These are phyloP conservation scores for Corella eumyota DNA, from an alignment of 23 tunicate genomes.

Conservation along the genomic window DNA sequence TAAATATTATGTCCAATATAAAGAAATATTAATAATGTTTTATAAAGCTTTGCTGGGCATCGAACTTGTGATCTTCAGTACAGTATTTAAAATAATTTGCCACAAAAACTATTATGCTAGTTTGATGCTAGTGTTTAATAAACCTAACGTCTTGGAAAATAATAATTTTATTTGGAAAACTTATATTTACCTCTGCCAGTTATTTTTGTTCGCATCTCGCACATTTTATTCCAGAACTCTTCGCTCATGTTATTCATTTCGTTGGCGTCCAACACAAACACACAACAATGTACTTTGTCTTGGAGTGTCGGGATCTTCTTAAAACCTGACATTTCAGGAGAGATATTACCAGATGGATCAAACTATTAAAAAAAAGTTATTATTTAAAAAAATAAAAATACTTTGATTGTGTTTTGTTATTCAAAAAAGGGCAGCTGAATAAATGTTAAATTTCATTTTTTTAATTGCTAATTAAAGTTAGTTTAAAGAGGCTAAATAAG, in stretches of 20 bases:
- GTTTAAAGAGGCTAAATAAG: too few relatives aligned
- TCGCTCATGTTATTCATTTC: conserved; percentile 20
- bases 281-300: conserved; percentile 91
- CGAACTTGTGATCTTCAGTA: too few relatives aligned
- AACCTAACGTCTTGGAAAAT: too few relatives aligned
- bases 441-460: too few relatives aligned
- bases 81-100: too few relatives aligned
- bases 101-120: too few relatives aligned
- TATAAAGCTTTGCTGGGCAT: too few relatives aligned
- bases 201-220: conserved; percentile 73
- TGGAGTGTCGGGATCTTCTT: conserved; percentile 54
- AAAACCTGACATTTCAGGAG: conserved; percentile 84
- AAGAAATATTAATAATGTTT: too few relatives aligned
- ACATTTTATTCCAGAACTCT: conserved; percentile 39
- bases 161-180: too few relatives aligned
- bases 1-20: background rate
- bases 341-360: conserved; percentile 80
- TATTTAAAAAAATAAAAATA: background rate
- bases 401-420: background rate
- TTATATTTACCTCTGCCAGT: conserved; percentile 57
- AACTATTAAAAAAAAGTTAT: conserved; percentile 32
- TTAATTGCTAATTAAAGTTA: too few relatives aligned
- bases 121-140: too few relatives aligned
- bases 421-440: too few relatives aligned
- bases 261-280: conserved; percentile 68